phyloP scores from a whole-genome alignment of 2,113 vertebrate species.

The Apteryx owenii region DNA sequence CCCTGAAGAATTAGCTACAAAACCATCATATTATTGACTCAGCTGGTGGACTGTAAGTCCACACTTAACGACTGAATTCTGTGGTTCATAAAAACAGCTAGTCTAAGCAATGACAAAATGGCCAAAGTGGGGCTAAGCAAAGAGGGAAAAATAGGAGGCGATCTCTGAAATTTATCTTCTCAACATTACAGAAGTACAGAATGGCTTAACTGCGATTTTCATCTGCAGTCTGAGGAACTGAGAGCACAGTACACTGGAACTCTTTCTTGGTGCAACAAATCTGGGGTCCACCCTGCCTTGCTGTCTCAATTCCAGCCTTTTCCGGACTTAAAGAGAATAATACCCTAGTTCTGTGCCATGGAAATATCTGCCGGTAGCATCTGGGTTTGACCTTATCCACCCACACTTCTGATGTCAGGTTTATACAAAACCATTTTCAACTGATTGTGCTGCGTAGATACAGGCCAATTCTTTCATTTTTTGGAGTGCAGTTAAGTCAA shows the following conservation, averaged over 20 bases:
- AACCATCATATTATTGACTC: not conserved
- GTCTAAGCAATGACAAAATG: not conserved
- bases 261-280: not conserved
- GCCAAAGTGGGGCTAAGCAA: not conserved
- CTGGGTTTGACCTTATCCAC: slow-evolving; percentile 39
- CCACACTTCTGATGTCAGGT: slow-evolving; percentile 6
- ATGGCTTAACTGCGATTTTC: not conserved
- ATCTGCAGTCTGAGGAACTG: not conserved
- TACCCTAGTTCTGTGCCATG: not conserved
- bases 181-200: not conserved
- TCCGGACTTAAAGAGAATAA: slow-evolving; percentile 39
- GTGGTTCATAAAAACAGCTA: not conserved
- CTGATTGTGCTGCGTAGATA: not conserved
- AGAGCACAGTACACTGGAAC: not conserved
- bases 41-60: not conserved
- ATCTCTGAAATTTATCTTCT: not conserved
- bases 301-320: slow-evolving; percentile 23
- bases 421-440: not conserved
- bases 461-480: not conserved
- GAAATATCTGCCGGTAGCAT: slow-evolving; percentile 51
- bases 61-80: not conserved
- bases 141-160: not conserved
- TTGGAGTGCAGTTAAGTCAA: not conserved
- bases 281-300: not conserved
- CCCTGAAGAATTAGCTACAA: slow-evolving; percentile 28